A percentile compares a stretch with the other conserved stretches of the same genome.
These are phyloP conservation scores for Typhlichthys subterraneus DNA, from an alignment of 2,797 vertebrate genomes.

Conservation along the genomic window DNA sequence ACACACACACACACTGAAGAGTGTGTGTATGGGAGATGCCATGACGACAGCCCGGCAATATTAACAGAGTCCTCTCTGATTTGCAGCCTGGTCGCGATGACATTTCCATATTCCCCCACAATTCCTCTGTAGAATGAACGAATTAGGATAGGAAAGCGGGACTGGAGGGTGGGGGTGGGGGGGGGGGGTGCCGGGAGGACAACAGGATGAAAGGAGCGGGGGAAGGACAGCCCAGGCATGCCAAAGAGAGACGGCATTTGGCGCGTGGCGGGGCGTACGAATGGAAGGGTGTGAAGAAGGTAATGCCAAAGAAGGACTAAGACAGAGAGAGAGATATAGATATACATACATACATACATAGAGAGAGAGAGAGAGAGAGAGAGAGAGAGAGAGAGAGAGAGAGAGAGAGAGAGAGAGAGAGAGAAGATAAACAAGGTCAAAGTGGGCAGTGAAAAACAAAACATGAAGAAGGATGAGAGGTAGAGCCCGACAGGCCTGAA, in stretches of 20 bases:
- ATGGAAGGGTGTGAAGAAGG: constrained; percentile 63
- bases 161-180: background rate
- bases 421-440: constrained; percentile 59
- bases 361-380: no score
- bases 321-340: background rate
- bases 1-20: constrained; percentile 11
- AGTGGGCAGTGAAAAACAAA: constrained; percentile 23
- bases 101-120: constrained; percentile 66
- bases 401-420: no score
- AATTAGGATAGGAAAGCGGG: constrained; percentile 36
- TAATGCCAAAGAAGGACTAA: constrained; percentile 36
- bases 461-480: constrained; percentile 16
- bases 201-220: constrained; percentile 52
- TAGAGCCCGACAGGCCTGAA: constrained; percentile 12
- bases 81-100: constrained; percentile 57
- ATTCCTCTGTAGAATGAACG: constrained; percentile 53
- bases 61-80: constrained; percentile 60
- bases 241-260: constrained; percentile 51
- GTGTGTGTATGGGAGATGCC: constrained; percentile 25
- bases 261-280: constrained; percentile 42
- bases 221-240: constrained; percentile 57
- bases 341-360: constrained; percentile 16
- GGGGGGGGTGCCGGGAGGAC: constrained; percentile 41
- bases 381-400: no score
- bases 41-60: constrained; percentile 57